Evolutionary conservation across 2,888 invertebrate species (phyloP).

Genomic region (Drosophila subquinaria): DNA sequence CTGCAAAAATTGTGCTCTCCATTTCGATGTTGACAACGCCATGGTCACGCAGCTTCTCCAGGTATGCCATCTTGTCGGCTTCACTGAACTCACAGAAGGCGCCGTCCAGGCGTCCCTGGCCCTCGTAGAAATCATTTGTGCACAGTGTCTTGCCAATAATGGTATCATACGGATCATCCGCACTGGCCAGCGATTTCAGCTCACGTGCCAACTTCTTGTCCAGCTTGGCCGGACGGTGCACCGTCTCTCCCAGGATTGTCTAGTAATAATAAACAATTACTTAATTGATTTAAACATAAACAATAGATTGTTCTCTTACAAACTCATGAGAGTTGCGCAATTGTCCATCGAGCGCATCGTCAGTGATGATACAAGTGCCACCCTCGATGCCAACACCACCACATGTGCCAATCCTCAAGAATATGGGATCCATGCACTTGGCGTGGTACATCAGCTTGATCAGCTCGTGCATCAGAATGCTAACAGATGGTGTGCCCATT

Average conservation of each 20-base stretch:
- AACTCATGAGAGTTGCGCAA: conserved; percentile 93
- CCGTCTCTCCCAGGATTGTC: conserved; percentile 94
- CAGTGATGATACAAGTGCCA: conserved; percentile 97
- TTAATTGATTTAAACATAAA: neutral
- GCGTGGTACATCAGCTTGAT: conserved; percentile 98
- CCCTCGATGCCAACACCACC: conserved; percentile 97
- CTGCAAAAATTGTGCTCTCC: conserved; percentile 97
- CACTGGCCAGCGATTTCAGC: conserved; percentile 90
- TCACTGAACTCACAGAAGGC: conserved; percentile 98
- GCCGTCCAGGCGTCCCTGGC: conserved; percentile 97
- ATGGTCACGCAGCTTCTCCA: conserved; percentile 90
- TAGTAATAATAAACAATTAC: conserved; percentile 78
- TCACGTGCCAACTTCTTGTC: conserved; percentile 93
- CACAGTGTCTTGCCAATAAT: conserved; percentile 97
- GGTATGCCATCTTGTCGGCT: conserved; percentile 95
- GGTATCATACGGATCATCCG: conserved; percentile 93
- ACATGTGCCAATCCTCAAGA: conserved; percentile 97
- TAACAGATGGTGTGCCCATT: conserved; percentile 98
- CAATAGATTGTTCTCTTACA: conserved; percentile 87
- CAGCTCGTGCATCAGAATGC: conserved; percentile 97
- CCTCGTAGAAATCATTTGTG: conserved; percentile 99
- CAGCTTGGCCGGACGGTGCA: conserved; percentile 93
- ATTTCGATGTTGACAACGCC: conserved; percentile 98
- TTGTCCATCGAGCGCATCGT: conserved; percentile 95
- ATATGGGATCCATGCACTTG: conserved; percentile 93